phyloP scores from a whole-genome alignment of 2,888 invertebrate genomes.

The Melipona bicolor region DNA sequence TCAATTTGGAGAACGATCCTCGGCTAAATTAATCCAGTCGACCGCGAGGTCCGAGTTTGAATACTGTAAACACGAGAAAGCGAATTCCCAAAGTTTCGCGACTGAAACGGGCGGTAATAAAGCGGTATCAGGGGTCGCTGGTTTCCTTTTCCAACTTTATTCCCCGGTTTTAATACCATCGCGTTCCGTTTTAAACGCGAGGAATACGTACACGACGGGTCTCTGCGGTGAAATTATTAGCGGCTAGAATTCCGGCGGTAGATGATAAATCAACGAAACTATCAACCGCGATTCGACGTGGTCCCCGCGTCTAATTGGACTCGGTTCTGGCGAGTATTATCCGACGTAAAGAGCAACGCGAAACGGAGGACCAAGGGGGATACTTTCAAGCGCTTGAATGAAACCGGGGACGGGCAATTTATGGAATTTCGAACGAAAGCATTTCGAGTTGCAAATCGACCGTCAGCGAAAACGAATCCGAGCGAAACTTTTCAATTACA shows the following conservation, averaged over 20 bases:
- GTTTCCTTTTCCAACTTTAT: constrained; percentile 19
- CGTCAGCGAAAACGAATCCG: constrained; percentile 42
- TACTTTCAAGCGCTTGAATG: constrained; percentile 23
- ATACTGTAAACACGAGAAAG: constrained; percentile 43
- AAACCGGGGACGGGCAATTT: constrained; percentile 24
- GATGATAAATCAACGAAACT: constrained; percentile 26
- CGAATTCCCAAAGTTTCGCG: constrained; percentile 25
- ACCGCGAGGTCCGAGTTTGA: constrained; percentile 24
- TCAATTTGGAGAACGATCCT: constrained; percentile 6
- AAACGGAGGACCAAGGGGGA: background rate
- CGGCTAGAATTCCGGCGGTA: background rate
- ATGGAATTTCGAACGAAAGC: constrained; percentile 4
- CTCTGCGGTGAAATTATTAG: constrained; percentile 26
- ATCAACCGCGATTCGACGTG: constrained; percentile 6
- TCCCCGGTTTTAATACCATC: constrained; percentile 28
- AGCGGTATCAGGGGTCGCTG: constrained; percentile 8
- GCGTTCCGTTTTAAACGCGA: background rate
- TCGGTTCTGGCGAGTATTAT: background rate
- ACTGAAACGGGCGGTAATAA: constrained; percentile 31
- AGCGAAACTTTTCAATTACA: constrained; percentile 71
- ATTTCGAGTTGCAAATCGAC: constrained; percentile 31
- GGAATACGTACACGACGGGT: background rate
- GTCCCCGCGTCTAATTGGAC: constrained; percentile 33
- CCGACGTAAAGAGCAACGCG: background rate
- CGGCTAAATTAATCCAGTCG: constrained; percentile 50